Base-by-base conservation (phyloP, 2,888 invertebrate genomes). In the Athripsodes cinereus region DNA sequence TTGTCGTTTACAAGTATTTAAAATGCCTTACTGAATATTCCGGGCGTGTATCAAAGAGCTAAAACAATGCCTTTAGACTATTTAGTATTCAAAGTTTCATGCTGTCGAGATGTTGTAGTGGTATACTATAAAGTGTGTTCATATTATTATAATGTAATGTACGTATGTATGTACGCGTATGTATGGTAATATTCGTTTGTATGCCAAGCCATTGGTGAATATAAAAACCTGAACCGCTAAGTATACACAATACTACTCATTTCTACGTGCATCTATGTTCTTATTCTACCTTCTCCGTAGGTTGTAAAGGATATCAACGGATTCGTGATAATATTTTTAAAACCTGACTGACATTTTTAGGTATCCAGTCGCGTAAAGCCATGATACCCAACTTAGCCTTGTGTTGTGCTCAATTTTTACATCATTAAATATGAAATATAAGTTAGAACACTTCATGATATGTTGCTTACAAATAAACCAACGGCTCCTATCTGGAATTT, bases 21-120 rank as follows among this genome's bases (percentile, higher is more conserved):
- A 44, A 18, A 52, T n/a, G 46, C 52, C 52, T 34, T 22, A 16
- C 40, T 40, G 40, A 40, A 35, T 22, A 60, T 58, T 58, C 59
- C 46, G 50, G 51, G 57, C 62, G 55, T 55, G 61, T 57, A 51
- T 47, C 51, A n/a, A 20, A 44, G 22, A 53, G 56, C 56, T 63
- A 59, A 63, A 61, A 63, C 63, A 63, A 61, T 63, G 61, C 61
- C 53, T 54, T 8, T 50, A 52, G 59, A 22, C 58, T 59, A 59
- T 63, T 63, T 63, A 61, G 63, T 63, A 63, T 63, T 59, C 63
- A 61, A 59, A 61, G 63, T 61, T 62, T 61, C 54, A 35, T 47
- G 47, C 60, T 20, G 54, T 52, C n/a, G 54, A 58, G 56, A 51
- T 56, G 53, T 61, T 50, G 40, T 3, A n/a, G 40, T 16, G 13